These are phyloP conservation scores for Lophochroa leadbeateri DNA, from an alignment of 2,113 vertebrate genomes.

Conservation along the genomic window DNA sequence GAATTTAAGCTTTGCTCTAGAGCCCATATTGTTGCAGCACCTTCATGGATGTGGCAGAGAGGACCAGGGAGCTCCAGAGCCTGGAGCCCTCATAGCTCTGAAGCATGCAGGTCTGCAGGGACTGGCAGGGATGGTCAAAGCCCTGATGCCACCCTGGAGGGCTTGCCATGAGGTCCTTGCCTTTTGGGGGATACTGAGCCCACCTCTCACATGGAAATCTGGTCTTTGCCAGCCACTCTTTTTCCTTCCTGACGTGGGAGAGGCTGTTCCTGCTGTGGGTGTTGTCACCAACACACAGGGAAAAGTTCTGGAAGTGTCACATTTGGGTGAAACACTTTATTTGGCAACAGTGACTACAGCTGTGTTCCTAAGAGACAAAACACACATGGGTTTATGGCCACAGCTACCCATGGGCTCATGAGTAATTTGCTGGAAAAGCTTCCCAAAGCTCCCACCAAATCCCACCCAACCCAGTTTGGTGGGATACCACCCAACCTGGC, in stretches of 20 bases:
- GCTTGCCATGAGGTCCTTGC: background rate
- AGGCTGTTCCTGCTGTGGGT: background rate
- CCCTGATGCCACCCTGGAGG: background rate
- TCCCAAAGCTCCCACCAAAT: background rate
- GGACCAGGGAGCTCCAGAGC: background rate
- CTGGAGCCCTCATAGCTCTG: accelerated
- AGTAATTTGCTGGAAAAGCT: background rate
- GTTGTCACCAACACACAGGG: background rate
- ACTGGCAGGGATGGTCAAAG: background rate
- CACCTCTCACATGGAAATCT: background rate
- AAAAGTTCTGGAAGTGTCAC: background rate
- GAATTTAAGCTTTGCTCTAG: background rate
- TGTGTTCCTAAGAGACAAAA: accelerated
- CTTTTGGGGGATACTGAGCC: background rate
- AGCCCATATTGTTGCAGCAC: background rate
- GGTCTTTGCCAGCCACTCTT: accelerated
- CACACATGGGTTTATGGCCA: accelerated
- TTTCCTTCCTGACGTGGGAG: background rate
- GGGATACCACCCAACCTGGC: background rate
- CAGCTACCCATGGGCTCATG: accelerated
- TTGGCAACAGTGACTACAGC: background rate
- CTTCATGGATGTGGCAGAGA: background rate
- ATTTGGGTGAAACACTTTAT: background rate
- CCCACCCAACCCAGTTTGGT: background rate
- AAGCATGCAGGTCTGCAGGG: accelerated